Percentiles rank a stretch among this genome's conserved stretches.
Conservation (phyloP, 2,797 vertebrate species). For the Dicrostonyx torquatus region DNA sequence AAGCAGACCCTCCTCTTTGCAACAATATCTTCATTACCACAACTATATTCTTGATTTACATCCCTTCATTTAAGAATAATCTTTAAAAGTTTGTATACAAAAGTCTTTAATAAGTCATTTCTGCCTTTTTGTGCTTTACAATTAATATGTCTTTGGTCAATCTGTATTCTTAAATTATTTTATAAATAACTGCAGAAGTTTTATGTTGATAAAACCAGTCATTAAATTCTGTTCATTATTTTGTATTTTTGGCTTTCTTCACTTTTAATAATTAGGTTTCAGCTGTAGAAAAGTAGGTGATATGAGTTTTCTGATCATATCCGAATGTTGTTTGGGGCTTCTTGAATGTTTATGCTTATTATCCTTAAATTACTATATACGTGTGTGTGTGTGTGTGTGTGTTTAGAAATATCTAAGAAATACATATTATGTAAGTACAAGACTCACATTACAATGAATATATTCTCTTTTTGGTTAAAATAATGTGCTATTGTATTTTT, state of each 20-base stretch:
- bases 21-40: neutral
- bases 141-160: neutral
- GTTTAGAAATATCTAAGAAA: neutral
- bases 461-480: neutral
- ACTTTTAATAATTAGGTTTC: neutral
- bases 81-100: neutral
- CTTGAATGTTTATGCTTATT: neutral
- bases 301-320: neutral
- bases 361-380: neutral
- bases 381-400: neutral
- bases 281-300: neutral
- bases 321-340: neutral
- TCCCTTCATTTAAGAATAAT: neutral
- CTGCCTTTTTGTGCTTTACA: neutral
- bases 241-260: neutral
- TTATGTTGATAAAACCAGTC: neutral
- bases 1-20: too few relatives aligned
- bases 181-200: neutral
- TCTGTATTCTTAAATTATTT: conserved; percentile 18
- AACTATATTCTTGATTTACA: conserved; percentile 43
- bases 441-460: neutral
- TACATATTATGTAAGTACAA: neutral
- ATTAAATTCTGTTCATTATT: neutral
- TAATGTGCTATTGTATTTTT: neutral
- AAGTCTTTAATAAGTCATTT: neutral